These are phyloP conservation scores for Onychomys arenicola DNA, from an alignment of 2,797 vertebrate species.

Conservation along the genomic window DNA sequence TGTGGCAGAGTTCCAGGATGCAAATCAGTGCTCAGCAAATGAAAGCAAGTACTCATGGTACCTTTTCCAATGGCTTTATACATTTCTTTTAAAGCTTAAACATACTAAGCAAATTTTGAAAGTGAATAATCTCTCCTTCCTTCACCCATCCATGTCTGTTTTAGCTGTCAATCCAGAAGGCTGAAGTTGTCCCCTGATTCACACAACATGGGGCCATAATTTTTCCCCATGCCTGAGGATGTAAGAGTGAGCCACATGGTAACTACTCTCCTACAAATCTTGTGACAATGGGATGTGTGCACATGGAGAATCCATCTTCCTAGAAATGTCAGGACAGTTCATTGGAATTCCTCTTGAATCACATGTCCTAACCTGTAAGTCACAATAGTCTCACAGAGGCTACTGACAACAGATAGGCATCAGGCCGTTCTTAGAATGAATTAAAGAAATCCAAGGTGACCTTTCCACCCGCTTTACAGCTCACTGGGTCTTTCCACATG, in stretches of 20 bases:
- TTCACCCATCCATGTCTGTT: neutral
- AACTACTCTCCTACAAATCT: neutral
- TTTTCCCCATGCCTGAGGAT: neutral
- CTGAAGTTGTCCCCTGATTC: neutral
- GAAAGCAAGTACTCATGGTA: neutral
- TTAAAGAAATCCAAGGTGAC: neutral
- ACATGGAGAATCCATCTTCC: neutral
- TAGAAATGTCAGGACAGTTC: neutral
- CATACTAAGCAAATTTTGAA: neutral
- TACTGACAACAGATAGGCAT: neutral
- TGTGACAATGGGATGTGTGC: neutral
- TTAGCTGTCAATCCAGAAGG: neutral
- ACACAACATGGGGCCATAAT: neutral
- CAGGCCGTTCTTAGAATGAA: neutral
- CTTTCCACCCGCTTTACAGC: neutral
- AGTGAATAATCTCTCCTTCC: neutral
- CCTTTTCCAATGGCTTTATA: neutral
- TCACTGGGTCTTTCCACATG: neutral
- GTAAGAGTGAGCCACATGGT: neutral
- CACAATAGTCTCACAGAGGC: neutral
- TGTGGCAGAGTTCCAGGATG: neutral
- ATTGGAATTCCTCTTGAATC: neutral
- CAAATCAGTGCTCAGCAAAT: neutral
- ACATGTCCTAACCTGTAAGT: conserved; percentile 19
- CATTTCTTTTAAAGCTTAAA: neutral